Percentiles rank a stretch among this genome's conserved stretches.
Evolutionary conservation across 2,797 vertebrate genomes (phyloP).

Genomic region (Coendou prehensilis): DNA sequence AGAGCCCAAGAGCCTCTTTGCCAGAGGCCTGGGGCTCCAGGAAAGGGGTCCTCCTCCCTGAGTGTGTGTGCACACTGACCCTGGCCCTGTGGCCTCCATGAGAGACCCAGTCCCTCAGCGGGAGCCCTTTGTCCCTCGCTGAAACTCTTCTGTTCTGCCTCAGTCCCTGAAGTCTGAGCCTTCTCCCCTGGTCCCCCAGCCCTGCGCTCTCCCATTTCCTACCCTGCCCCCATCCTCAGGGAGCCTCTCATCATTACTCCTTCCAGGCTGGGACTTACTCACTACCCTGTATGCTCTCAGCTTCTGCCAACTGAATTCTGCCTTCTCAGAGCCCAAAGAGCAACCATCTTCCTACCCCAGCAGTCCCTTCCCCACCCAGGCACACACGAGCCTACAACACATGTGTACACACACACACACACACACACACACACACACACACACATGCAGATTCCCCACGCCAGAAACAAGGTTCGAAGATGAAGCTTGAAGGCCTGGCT

Average conservation of each 20-base stretch:
- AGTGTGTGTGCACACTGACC: not conserved
- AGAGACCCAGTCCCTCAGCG: not conserved
- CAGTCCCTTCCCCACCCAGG: not conserved
- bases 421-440: not conserved
- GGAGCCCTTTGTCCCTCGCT: not conserved
- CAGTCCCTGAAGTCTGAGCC: not conserved
- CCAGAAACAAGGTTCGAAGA: conserved; percentile 21
- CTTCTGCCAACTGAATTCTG: conserved; percentile 49
- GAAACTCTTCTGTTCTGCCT: not conserved
- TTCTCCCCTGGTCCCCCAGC: not conserved
- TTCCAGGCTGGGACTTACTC: conserved; percentile 14
- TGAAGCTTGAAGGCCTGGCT: not conserved
- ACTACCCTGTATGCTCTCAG: conserved; percentile 22
- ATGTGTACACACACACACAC: not conserved
- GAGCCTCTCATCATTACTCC: conserved; percentile 58
- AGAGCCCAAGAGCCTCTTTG: not conserved
- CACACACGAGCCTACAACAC: accelerated
- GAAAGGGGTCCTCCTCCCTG: not conserved
- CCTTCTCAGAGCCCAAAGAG: not conserved
- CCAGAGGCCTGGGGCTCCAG: not conserved
- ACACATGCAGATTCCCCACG: not conserved
- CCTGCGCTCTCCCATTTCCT: not conserved
- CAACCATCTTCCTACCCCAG: not conserved
- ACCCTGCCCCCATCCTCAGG: not conserved
- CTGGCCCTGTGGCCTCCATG: not conserved